Base-by-base conservation (phyloP, 2,113 vertebrate species). In the Tragelaphus buxtoni region DNA sequence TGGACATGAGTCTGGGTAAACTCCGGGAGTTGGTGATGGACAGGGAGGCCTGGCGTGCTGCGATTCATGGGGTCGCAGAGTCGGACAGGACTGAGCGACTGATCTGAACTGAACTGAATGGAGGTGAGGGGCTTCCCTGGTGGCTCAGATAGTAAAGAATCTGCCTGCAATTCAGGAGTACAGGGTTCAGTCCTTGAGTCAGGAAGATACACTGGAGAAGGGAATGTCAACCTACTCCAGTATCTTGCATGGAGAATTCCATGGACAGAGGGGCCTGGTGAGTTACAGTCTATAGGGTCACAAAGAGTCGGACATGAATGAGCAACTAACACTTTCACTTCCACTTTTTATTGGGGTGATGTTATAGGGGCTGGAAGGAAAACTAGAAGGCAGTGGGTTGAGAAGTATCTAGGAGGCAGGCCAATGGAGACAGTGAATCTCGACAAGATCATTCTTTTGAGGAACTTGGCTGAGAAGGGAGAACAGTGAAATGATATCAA, bases 401-500 rank as follows among this genome's bases (percentile, higher is more conserved):
- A 79, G 51, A 84, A 94, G 17, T 74, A 26, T 47, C 30, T 55
- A 60, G 26, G 39, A 87, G 16, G 76, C 7, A 88, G 35, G 35
- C 13, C 61, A 53, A 83, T 63, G 53, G 63, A 92, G 69, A 81
- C 16, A 51, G 20, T 45, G 28, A 95, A 49, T 76, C 53, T 88
- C 47, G 4, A 60, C 11, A 32, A 85, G 22, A 69, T 2, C 7
- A 42, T 30, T 60, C 12, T 80, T 94, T 72, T 90, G 65, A 88
- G 11, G 35, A 91, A 35, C 80, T 74, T 87, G 56, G 49, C 32
- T 89, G n/a, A 92, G 18, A 61, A 88, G 32, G 18, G 47, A 87
- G 60, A 92, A 87, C 93, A 89, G 35, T n/a, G 53, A 17, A 72
- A 35, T 55, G 9, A 26, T 60, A 13, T 87, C 61, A 89, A 58